A percentile compares a stretch with the other conserved stretches of the same genome.
Conservation (phyloP, 1,140 invertebrate genomes). For the Pogonognathellus flavescens region DNA sequence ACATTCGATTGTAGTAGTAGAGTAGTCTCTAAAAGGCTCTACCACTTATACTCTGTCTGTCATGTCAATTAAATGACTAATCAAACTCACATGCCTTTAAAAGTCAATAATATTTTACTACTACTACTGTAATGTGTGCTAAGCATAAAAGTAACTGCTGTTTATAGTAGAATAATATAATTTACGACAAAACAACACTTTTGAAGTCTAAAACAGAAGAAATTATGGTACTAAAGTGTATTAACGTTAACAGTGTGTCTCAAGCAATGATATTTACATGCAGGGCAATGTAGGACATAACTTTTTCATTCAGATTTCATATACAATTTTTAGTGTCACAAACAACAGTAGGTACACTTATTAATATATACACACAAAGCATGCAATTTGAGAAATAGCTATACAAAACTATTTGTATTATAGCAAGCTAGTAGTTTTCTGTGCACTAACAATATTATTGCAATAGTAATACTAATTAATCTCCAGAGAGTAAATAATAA, state of each 20-base stretch:
- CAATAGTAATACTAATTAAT: background rate
- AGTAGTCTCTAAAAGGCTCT: too few relatives aligned
- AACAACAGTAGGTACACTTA: background rate
- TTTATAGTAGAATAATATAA: background rate
- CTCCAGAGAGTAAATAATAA: background rate
- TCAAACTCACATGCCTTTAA: background rate
- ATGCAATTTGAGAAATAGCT: too few relatives aligned
- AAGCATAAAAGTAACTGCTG: background rate
- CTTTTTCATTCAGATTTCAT: background rate
- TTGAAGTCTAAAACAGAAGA: too few relatives aligned
- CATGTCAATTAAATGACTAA: too few relatives aligned
- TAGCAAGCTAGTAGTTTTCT: background rate
- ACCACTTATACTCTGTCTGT: too few relatives aligned
- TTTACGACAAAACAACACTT: conserved; percentile 6
- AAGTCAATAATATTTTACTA: background rate
- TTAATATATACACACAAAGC: background rate
- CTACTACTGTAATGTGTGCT: background rate
- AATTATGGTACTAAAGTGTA: too few relatives aligned
- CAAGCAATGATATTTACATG: too few relatives aligned
- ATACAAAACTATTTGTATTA: background rate
- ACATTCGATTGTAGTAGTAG: background rate
- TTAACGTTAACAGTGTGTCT: too few relatives aligned
- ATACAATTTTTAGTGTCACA: background rate
- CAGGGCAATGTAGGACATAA: too few relatives aligned
- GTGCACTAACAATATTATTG: background rate